A percentile compares a stretch with the other conserved stretches of the same genome.
Conservation (phyloP, 2,888 invertebrate genomes). For the Horisme vitalbata region DNA sequence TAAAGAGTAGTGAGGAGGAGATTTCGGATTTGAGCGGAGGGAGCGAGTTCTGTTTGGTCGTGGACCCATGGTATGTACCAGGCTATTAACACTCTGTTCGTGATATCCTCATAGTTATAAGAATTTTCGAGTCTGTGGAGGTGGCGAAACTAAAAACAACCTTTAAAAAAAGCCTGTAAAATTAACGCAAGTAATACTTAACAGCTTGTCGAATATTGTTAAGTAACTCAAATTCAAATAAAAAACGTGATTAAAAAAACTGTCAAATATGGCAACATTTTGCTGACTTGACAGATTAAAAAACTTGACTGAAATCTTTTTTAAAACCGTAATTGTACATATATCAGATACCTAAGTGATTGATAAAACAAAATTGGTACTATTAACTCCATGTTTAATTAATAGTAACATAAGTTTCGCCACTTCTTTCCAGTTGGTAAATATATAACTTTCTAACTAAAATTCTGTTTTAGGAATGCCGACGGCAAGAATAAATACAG, state of each 20-base stretch:
- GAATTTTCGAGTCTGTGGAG: constrained; percentile 12
- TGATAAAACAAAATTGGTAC: no score
- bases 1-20: constrained; percentile 73
- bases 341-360: no score
- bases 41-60: constrained; percentile 67
- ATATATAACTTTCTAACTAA: constrained; percentile 18
- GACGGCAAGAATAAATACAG: constrained; percentile 72
- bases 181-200: no score
- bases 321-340: no score
- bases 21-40: constrained; percentile 59
- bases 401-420: constrained; percentile 28
- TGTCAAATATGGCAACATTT: no score
- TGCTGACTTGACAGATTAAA: no score
- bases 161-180: no score
- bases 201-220: no score
- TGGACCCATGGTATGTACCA: constrained; percentile 71
- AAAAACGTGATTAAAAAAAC: no score
- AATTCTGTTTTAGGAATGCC: constrained; percentile 66
- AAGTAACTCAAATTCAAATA: no score
- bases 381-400: no score
- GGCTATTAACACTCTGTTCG: constrained; percentile 39
- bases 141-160: constrained; percentile 31
- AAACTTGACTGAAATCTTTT: no score
- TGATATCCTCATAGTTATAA: constrained; percentile 24
- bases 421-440: constrained; percentile 25